These are phyloP conservation scores for Achroia grisella DNA, from an alignment of 1,140 invertebrate species.

Conservation along the genomic window DNA sequence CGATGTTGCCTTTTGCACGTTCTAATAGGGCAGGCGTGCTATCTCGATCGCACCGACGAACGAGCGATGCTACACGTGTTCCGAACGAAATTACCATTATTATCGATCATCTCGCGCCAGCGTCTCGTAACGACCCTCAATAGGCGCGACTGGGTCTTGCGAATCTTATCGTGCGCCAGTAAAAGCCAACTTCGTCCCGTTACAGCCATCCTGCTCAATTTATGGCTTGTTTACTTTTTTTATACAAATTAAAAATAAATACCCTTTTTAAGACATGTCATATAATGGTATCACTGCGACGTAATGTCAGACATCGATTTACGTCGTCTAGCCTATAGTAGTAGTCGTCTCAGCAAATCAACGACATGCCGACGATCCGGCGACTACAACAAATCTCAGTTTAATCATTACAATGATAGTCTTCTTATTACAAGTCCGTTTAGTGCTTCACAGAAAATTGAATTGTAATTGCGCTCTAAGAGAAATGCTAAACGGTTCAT, in stretches of 20 bases:
- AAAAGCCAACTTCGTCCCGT: conserved; percentile 22
- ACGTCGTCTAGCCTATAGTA: conserved; percentile 4
- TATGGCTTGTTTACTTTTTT: conserved; percentile 30
- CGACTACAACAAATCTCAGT: conserved; percentile 13
- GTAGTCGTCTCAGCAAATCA: conserved; percentile 9
- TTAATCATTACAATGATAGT: conserved; percentile 22
- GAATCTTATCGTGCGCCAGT: conserved; percentile 28
- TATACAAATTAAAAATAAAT: conserved; percentile 8
- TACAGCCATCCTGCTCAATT: conserved; percentile 28
- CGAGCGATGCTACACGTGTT: conserved; percentile 60
- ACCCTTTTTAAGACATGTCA: too few species aligned
- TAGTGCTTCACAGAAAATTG: conserved; percentile 40
- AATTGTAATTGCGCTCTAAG: conserved; percentile 49
- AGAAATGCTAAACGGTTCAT: conserved; percentile 35
- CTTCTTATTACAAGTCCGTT: conserved; percentile 24
- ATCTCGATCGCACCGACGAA: conserved; percentile 36
- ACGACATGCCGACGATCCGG: conserved; percentile 3
- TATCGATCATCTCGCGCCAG: conserved; percentile 61
- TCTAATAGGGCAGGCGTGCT: conserved; percentile 48
- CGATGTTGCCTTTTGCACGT: conserved; percentile 30
- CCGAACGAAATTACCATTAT: conserved; percentile 62
- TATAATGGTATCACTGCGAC: too few species aligned
- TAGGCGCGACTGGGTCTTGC: conserved; percentile 36
- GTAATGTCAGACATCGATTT: conserved; percentile 1
- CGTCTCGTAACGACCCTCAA: conserved; percentile 58